Evolutionary conservation across 2,888 invertebrate species (phyloP), one percentile per base, ranked within the genome.

Genomic region (Pycnomerus fuliginosus): DNA sequence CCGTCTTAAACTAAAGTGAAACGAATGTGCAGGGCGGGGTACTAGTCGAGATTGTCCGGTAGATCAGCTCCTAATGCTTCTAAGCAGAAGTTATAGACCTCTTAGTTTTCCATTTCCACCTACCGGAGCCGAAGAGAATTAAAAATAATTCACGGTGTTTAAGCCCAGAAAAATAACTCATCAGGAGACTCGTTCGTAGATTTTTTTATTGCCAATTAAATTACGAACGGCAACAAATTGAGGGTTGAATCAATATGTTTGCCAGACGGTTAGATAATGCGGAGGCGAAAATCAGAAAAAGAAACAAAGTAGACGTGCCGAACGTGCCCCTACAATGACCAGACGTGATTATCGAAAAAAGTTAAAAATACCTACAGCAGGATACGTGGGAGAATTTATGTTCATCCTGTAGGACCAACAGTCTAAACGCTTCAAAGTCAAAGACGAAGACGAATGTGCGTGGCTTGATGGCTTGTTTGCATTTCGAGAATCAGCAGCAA

Each of bases 1-100:
- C 7, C 12, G 13, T 28, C 30, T 22, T 24, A 24, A 10, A 52
- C 35, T 42, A 55, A 56, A 61, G 52, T 53, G 48, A 43, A 59
- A 58, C 48, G 53, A 55, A 61, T 48, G 52, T 48, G 35, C 45
- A 39, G 41, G 50, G 39, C 42, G 48, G 42, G 49, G 57, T 58
- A 53, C 58, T 54, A 57, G 59, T 50, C 52, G 50, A 53, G 54
- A 61, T 61, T 57, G 59, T 61, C 55, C 52, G 52, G 48, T 58
- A 57, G 56, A 60, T 57, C 59, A 55, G 49, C 44, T 38, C n/a
- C 44, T 61, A 61, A 58, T 58, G 54, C 58, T 44, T 39, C 28
- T 53, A 59, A 61, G 53, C 39, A 58, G 58, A 49, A 61, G 56
- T 61, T 58, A 60, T 59, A 44, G 57, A 43, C 36, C 58, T 52